Conservation (phyloP, 2,797 vertebrate species). For the Lemur catta region DNA sequence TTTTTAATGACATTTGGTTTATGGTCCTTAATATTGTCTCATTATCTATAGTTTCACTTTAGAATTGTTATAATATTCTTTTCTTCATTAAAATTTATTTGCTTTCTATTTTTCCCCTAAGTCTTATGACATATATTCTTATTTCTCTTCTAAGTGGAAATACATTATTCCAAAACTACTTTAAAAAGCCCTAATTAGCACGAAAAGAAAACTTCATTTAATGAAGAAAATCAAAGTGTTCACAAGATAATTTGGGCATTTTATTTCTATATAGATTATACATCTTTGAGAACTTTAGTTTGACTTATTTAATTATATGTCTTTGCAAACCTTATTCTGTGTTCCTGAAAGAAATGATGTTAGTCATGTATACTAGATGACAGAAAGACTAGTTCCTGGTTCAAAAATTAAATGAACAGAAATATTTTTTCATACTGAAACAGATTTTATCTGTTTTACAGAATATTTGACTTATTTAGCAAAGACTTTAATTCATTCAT, state of each 20-base stretch:
- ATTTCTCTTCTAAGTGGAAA: not conserved
- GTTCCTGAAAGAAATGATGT: not conserved
- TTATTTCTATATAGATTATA: not conserved
- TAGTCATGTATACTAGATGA: conserved; percentile 34
- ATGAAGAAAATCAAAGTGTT: not conserved
- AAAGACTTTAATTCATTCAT: conserved; percentile 49
- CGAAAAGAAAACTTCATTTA: not conserved
- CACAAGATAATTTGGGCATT: not conserved
- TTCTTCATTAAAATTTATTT: conserved; percentile 4
- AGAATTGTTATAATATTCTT: not conserved
- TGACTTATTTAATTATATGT: conserved; percentile 25
- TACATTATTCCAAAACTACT: not conserved
- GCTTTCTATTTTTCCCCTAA: not conserved
- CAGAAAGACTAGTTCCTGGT: not conserved
- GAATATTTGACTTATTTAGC: conserved; percentile 52
- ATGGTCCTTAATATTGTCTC: conserved; percentile 1
- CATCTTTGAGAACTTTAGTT: conserved; percentile 23
- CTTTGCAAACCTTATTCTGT: not conserved
- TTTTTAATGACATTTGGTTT: conserved; percentile 25
- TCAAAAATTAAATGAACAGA: not conserved
- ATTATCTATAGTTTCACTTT: conserved; percentile 8
- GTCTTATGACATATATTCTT: not conserved
- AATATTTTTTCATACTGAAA: not conserved
- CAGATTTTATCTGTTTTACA: conserved; percentile 27
- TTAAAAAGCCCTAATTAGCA: not conserved